phyloP scores from a whole-genome alignment of 1,140 invertebrate genomes.

The Drosophila insularis region DNA sequence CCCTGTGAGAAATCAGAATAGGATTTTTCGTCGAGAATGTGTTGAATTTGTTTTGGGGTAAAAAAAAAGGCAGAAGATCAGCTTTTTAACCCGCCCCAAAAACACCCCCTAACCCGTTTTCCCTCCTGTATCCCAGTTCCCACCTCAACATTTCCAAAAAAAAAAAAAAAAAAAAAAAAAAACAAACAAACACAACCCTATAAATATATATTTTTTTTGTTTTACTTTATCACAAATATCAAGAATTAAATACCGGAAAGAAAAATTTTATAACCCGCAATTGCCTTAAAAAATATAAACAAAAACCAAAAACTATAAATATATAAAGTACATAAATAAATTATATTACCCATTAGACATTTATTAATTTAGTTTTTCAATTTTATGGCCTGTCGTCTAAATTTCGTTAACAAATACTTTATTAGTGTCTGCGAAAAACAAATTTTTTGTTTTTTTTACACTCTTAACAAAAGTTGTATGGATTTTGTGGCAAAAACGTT shows the following conservation, averaged over 20 bases:
- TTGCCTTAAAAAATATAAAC: conserved; percentile 52
- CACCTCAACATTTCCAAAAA: neutral
- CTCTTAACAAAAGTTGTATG: conserved; percentile 40
- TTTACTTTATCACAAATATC: conserved; percentile 46
- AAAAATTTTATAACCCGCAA: conserved; percentile 59
- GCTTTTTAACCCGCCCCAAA: neutral
- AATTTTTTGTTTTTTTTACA: conserved; percentile 27
- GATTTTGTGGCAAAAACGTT: conserved; percentile 23
- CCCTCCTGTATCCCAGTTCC: neutral
- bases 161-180: too few species aligned
- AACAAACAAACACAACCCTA: too few species aligned
- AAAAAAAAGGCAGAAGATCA: neutral
- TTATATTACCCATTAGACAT: conserved; percentile 72
- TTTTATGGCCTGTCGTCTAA: conserved; percentile 57
- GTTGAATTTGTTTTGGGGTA: neutral
- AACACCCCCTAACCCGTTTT: too few species aligned
- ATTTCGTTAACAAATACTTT: conserved; percentile 42
- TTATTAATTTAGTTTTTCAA: conserved; percentile 24
- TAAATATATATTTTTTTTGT: neutral
- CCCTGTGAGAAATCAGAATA: neutral
- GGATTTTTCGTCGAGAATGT: conserved; percentile 13
- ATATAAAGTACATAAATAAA: conserved; percentile 33
- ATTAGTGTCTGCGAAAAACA: neutral
- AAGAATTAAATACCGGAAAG: conserved; percentile 17
- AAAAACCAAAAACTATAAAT: conserved; percentile 3